Evolutionary conservation across 2,888 invertebrate genomes (phyloP).

Genomic region (Phyllotreta cruciferae): DNA sequence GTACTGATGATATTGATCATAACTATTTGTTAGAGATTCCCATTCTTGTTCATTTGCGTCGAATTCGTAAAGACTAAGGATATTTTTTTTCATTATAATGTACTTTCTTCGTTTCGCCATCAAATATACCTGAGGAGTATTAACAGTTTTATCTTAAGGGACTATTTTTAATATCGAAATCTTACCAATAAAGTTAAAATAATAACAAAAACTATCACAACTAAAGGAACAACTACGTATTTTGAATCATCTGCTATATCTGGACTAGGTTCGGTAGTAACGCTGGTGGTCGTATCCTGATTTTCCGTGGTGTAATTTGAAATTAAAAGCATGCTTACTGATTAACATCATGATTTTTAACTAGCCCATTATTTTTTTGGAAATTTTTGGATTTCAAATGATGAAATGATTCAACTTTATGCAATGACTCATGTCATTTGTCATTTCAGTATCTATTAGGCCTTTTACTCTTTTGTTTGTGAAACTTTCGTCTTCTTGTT

Average conservation of each 20-base stretch:
- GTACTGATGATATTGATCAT: slow-evolving; percentile 50
- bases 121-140: slow-evolving; percentile 60
- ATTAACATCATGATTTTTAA: slow-evolving; percentile 15
- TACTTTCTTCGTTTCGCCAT: slow-evolving; percentile 64
- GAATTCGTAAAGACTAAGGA: slow-evolving; percentile 74
- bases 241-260: slow-evolving; percentile 49
- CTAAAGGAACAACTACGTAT: slow-evolving; percentile 56
- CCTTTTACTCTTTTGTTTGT: too few species aligned
- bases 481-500: too few species aligned
- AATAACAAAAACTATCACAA: slow-evolving; percentile 56
- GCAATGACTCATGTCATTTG: too few species aligned
- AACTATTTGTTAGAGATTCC: slow-evolving; percentile 65
- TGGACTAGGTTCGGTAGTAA: slow-evolving; percentile 31
- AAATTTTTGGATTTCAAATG: too few species aligned
- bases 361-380: too few species aligned
- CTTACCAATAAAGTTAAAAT: slow-evolving; percentile 57
- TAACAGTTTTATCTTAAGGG: slow-evolving; percentile 12
- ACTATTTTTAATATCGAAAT: too few species aligned
- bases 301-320: slow-evolving; percentile 31
- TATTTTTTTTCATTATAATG: slow-evolving; percentile 67
- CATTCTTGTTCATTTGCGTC: slow-evolving; percentile 74
- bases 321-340: slow-evolving; percentile 32
- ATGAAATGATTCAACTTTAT: too few species aligned
- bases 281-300: slow-evolving; percentile 24
- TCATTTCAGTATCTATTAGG: too few species aligned